Percentiles rank a stretch among this genome's conserved stretches.
Evolutionary conservation across 2,113 vertebrate species (phyloP).

Genomic region (Bos indicus): DNA sequence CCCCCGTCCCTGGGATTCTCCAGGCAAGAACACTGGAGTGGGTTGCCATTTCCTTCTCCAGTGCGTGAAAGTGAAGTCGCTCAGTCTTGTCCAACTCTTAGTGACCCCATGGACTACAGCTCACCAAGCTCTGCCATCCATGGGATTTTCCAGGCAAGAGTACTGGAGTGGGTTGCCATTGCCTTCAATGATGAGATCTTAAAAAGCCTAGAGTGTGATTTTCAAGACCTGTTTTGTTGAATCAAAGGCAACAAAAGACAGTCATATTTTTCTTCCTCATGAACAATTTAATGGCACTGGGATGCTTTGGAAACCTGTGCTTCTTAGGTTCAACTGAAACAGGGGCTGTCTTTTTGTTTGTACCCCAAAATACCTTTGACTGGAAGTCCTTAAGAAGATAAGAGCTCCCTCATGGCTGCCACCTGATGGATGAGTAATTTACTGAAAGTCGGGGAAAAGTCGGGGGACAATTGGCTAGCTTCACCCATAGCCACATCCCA

Average conservation of each 20-base stretch:
- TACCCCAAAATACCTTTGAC: neutral
- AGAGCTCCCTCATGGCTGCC: neutral
- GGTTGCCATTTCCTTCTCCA: neutral
- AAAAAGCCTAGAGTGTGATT: neutral
- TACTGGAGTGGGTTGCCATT: neutral
- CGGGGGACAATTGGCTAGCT: neutral
- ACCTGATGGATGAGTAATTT: conserved; percentile 28
- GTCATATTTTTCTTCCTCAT: neutral
- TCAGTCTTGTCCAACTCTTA: neutral
- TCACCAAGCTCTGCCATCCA: neutral
- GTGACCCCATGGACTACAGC: neutral
- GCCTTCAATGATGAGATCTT: neutral
- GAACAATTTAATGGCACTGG: neutral
- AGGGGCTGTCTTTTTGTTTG: neutral
- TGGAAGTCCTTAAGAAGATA: neutral
- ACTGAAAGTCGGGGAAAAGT: conserved; percentile 54
- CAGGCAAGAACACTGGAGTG: neutral
- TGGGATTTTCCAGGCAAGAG: neutral
- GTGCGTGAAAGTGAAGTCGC: neutral
- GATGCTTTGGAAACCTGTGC: neutral
- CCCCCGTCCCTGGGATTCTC: neutral
- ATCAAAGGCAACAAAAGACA: too few relatives aligned
- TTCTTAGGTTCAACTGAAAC: neutral
- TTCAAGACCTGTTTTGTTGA: neutral
- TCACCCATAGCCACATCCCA: conserved; percentile 54